These are phyloP conservation scores for Poeciliopsis turrubarensis DNA, from an alignment of 2,113 vertebrate species.

Conservation along the genomic window DNA sequence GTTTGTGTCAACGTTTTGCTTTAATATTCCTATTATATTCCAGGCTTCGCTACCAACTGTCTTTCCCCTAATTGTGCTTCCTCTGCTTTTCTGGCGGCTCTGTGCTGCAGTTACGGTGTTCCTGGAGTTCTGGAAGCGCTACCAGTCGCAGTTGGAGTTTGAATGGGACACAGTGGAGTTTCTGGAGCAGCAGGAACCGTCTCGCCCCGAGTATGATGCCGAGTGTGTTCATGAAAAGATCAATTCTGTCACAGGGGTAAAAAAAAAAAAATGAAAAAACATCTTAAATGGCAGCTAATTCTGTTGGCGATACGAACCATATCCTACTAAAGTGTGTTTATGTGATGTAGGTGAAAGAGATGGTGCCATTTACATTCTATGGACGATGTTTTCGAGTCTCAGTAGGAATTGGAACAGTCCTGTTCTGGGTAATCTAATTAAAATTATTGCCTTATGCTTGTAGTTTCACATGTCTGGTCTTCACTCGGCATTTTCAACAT, in stretches of 20 bases:
- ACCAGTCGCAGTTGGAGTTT: constrained; percentile 91
- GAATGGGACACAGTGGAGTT: constrained; percentile 93
- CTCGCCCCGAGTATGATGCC: constrained; percentile 91
- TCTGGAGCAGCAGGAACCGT: constrained; percentile 88
- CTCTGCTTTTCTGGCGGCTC: not conserved
- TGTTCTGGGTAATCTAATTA: constrained; percentile 89
- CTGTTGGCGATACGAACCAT: not conserved
- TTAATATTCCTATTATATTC: not conserved
- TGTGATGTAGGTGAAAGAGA: constrained; percentile 84
- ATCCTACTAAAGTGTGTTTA: not conserved
- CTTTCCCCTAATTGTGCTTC: not conserved
- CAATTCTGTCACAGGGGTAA: constrained; percentile 79
- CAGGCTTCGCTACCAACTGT: not conserved
- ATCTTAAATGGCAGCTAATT: not conserved
- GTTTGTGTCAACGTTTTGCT: constrained; percentile 29
- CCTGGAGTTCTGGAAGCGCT: constrained; percentile 94
- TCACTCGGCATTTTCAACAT: no score
- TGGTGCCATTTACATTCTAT: constrained; percentile 86
- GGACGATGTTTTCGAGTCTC: constrained; percentile 89
- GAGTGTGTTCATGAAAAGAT: constrained; percentile 83
- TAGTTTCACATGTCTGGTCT: no score
- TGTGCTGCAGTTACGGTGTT: constrained; percentile 86
- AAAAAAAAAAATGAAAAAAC: not conserved
- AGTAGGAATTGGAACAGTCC: constrained; percentile 88
- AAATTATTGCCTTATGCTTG: not conserved